phyloP scores from a whole-genome alignment of 2,797 vertebrate genomes.

The Rhynchotus rufescens region DNA sequence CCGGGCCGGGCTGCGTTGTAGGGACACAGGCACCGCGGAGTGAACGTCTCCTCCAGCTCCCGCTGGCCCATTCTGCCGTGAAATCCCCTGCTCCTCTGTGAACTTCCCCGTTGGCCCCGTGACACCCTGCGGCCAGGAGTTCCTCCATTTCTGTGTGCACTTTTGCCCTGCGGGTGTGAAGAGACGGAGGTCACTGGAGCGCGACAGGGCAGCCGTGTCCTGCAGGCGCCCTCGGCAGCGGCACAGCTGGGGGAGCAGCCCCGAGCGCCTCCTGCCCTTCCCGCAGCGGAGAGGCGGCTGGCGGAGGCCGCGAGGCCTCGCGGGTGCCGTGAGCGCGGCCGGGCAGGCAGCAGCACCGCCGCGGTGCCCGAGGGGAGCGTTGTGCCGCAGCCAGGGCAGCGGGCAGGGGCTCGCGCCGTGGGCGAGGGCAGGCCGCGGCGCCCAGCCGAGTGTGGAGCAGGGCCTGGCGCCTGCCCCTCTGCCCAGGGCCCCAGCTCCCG shows the following conservation, averaged over 20 bases:
- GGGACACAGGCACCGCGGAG: background rate
- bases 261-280: too few species aligned
- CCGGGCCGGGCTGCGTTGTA: too few species aligned
- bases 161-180: background rate
- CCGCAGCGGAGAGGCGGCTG: too few species aligned
- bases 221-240: background rate
- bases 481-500: background rate
- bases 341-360: accelerated
- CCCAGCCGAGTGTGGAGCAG: background rate
- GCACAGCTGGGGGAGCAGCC: background rate
- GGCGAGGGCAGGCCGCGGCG: background rate
- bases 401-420: accelerated
- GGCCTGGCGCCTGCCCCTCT: background rate
- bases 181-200: background rate
- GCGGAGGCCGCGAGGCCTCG: too few species aligned
- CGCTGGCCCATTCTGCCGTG: background rate
- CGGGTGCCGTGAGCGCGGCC: background rate
- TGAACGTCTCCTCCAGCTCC: background rate
- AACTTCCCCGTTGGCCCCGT: background rate
- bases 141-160: background rate
- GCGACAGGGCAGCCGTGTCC: too few species aligned
- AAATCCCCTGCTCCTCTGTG: background rate
- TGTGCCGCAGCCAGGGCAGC: accelerated
- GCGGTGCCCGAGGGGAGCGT: background rate
- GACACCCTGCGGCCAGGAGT: background rate